Evolutionary conservation across 2,113 vertebrate genomes (phyloP), one percentile per base, ranked within the genome.

Genomic region (Trogon surrucura): DNA sequence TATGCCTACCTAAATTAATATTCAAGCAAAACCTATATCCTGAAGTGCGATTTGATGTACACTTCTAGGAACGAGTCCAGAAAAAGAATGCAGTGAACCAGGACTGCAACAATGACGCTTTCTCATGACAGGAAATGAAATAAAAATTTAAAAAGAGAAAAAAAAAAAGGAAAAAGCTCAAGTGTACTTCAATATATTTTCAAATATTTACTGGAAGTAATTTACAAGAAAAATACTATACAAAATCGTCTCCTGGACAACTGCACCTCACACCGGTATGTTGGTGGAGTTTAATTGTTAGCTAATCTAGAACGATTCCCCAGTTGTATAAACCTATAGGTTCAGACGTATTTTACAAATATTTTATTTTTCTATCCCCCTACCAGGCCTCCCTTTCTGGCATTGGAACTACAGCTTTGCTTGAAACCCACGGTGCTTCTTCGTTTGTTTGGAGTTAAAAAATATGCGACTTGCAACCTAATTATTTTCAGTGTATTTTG

Each of bases 141-240:
- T 98, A 94, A 93, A 97, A 96, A 70, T 15, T 20, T 88, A 95
- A 98, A 98, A 93, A n/a, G n/a, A n/a, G n/a, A n/a, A 98, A 96
- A 83, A 62, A 29, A 16, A 6, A 36, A 93, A 38, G 25, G 13
- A 6, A 36, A 93, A 98, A 97, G 71, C 94, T 98, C 98, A 97
- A 99, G 96, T 99, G 98, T 98, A 99, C 98, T 98, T 98, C 98
- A 98, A 98, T 99, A 99, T 99, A 99, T 98, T 98, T 98, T 98
- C 98, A 99, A 98, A 99, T 99, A 99, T 99, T 99, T 99, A 99
- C 99, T 99, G 98, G 98, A 98, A 98, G 98, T 98, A 98, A 99
- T 99, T 98, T 99, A 99, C 99, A 99, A 98, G 99, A 99, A 99
- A 98, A 99, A 99, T 99, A 98, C 98, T 99, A 99, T 99, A 99